These are phyloP conservation scores for Ciconia maguari DNA, from an alignment of 2,113 vertebrate species.

Conservation along the genomic window DNA sequence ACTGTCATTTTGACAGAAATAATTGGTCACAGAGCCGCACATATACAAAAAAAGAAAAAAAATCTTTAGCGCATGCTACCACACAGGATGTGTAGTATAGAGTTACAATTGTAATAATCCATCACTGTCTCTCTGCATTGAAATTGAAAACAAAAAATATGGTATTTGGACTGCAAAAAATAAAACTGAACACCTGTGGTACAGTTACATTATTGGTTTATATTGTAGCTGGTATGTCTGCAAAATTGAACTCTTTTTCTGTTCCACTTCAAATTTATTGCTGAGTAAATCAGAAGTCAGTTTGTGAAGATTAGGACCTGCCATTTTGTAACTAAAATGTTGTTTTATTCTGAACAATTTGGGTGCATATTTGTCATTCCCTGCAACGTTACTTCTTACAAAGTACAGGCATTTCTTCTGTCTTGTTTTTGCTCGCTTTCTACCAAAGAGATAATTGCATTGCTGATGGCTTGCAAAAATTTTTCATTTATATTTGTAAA, in stretches of 20 bases:
- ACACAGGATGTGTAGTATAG: neutral
- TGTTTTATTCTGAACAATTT: neutral
- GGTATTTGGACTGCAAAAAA: neutral
- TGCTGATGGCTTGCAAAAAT: neutral
- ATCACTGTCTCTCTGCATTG: conserved; percentile 15
- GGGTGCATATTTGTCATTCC: neutral
- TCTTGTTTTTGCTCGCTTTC: neutral
- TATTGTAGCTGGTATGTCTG: neutral
- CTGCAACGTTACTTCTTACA: neutral
- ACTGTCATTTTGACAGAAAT: conserved; percentile 22
- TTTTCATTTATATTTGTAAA: neutral
- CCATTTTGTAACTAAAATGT: neutral
- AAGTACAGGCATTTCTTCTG: neutral
- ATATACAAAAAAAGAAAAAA: neutral
- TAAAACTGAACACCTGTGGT: neutral
- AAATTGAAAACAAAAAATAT: neutral
- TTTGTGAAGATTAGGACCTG: neutral
- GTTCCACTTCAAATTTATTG: neutral
- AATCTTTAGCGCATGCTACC: neutral
- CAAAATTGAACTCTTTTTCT: neutral
- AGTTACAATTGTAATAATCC: conserved; percentile 30
- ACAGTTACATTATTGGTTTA: neutral
- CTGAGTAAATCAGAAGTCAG: conserved; percentile 3
- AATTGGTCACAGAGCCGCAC: neutral
- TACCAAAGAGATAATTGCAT: neutral